A percentile compares a stretch with the other conserved stretches of the same genome.
phyloP scores from a whole-genome alignment of 2,113 vertebrate genomes.

The Myotis brandtii region DNA sequence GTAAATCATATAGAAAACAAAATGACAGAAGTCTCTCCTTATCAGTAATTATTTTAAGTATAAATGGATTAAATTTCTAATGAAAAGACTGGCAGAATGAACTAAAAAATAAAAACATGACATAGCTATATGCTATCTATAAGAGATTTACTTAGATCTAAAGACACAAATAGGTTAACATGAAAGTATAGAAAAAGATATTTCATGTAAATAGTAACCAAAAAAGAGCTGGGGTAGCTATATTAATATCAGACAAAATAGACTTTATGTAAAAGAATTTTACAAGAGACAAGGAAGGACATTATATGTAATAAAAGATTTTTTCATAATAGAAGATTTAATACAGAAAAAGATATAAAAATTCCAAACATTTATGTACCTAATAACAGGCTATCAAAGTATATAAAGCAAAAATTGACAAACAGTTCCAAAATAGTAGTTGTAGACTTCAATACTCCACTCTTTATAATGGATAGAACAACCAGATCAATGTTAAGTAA shows the following conservation, averaged over 20 bases:
- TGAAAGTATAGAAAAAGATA: background rate
- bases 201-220: background rate
- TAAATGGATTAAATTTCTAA: background rate
- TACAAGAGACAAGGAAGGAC: background rate
- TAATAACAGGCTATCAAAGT: background rate
- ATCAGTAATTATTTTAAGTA: background rate
- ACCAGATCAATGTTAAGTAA: background rate
- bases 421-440: background rate
- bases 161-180: background rate
- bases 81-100: background rate
- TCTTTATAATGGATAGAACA: background rate
- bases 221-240: background rate
- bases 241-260: background rate
- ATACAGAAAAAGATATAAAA: background rate
- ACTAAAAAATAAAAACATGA: background rate
- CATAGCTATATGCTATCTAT: background rate
- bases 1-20: background rate
- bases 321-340: too few relatives aligned
- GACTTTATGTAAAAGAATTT: background rate
- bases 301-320: background rate
- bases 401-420: background rate
- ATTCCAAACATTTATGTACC: background rate
- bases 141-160: background rate
- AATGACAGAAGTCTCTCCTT: background rate
- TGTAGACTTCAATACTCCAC: background rate